Percentiles rank a stretch among this genome's conserved stretches.
phyloP scores from a whole-genome alignment of 2,888 invertebrate species.

The Hypolimnas misippus region DNA sequence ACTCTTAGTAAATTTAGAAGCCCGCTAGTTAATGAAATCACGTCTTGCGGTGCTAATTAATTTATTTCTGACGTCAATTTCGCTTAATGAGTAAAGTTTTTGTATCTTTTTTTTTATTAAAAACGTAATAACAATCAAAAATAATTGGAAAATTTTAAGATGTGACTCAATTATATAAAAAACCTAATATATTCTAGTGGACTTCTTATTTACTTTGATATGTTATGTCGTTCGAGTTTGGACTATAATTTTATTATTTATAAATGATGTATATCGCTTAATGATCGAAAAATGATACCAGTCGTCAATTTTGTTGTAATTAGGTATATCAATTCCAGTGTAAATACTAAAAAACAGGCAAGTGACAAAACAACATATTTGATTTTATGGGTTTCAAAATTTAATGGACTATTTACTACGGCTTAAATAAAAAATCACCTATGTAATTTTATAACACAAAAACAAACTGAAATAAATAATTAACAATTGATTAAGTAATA shows the following conservation, averaged over 20 bases:
- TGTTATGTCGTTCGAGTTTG: constrained; percentile 36
- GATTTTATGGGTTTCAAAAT: neutral
- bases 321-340: constrained; percentile 16
- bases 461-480: too few relatives aligned
- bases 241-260: constrained; percentile 5
- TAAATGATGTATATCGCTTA: neutral
- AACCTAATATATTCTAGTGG: constrained; percentile 14
- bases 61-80: neutral
- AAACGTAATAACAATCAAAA: neutral
- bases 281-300: neutral
- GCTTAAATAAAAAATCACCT: too few relatives aligned
- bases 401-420: too few relatives aligned
- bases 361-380: neutral
- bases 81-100: neutral
- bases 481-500: too few relatives aligned
- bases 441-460: too few relatives aligned
- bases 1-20: constrained; percentile 12
- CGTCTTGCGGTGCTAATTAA: neutral
- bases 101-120: neutral
- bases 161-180: neutral
- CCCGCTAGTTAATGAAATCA: constrained; percentile 11
- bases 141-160: neutral
- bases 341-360: neutral
- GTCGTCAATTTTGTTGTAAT: neutral
- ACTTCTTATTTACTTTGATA: constrained; percentile 40